phyloP scores from a whole-genome alignment of 2,113 vertebrate genomes.

The Dromaius novaehollandiae region DNA sequence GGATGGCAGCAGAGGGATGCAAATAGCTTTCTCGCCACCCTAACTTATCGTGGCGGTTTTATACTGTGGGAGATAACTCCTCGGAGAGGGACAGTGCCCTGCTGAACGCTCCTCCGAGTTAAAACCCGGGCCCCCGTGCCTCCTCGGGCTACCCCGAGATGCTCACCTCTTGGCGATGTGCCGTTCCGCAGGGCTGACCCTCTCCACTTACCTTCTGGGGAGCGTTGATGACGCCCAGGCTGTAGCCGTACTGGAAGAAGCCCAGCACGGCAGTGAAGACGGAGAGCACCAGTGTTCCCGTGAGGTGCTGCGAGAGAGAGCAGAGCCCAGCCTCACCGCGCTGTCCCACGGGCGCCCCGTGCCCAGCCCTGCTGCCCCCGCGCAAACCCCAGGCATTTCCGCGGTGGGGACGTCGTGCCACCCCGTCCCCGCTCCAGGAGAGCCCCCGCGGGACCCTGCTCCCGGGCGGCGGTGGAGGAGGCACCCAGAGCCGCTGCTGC shows the following conservation, averaged over 20 bases:
- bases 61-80: accelerated
- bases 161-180: accelerated
- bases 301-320: constrained; percentile 79
- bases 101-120: neutral
- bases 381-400: too few species aligned
- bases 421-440: neutral
- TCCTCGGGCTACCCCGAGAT: neutral
- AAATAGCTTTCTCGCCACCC: accelerated
- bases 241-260: constrained; percentile 94
- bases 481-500: neutral
- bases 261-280: constrained; percentile 88
- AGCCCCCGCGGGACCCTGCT: neutral
- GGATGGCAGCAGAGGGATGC: accelerated
- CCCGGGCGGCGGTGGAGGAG: accelerated
- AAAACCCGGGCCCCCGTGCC: neutral
- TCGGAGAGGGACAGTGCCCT: neutral
- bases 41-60: neutral
- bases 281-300: constrained; percentile 82
- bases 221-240: constrained; percentile 94
- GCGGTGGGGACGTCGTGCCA: too few species aligned
- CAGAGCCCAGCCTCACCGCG: neutral
- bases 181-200: neutral
- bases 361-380: neutral
- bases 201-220: constrained; percentile 87
- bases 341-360: neutral